These are phyloP conservation scores for Drosophila sechellia DNA, from an alignment of 1,140 invertebrate species.

Conservation along the genomic window DNA sequence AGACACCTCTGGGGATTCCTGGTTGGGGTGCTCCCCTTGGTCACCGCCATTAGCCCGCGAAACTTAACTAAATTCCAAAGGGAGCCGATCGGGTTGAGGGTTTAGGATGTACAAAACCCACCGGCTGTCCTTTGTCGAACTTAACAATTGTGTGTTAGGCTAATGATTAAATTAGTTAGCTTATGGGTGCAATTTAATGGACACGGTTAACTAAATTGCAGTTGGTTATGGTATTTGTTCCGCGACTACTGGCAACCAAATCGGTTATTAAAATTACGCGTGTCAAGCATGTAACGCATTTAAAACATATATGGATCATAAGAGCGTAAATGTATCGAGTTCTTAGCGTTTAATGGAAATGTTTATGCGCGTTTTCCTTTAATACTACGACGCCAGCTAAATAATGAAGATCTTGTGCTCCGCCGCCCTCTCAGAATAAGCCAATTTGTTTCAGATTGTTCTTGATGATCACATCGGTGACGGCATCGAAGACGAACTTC, in stretches of 20 bases:
- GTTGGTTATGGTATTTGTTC: constrained; percentile 54
- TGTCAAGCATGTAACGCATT: constrained; percentile 65
- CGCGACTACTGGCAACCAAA: constrained; percentile 78
- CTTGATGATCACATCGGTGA: constrained; percentile 97
- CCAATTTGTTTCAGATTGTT: constrained; percentile 97
- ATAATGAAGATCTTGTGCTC: constrained; percentile 35
- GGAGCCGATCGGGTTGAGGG: constrained; percentile 18
- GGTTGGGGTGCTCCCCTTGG: constrained; percentile 9
- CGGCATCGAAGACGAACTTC: constrained; percentile 96
- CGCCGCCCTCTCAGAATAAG: constrained; percentile 84
- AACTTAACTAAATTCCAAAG: constrained; percentile 56
- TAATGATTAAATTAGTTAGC: constrained; percentile 68
- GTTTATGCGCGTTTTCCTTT: constrained; percentile 62
- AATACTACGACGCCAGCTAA: constrained; percentile 71
- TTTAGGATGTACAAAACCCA: constrained; percentile 39
- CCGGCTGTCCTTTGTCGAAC: constrained; percentile 44
- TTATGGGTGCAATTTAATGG: constrained; percentile 50
- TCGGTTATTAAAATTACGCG: constrained; percentile 60
- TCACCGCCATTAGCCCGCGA: constrained; percentile 46
- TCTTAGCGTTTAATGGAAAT: constrained; percentile 74
- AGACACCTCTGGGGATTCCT: constrained; percentile 7
- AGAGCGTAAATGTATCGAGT: constrained; percentile 41
- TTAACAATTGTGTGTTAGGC: constrained; percentile 64
- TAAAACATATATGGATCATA: constrained; percentile 47
- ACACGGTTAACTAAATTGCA: constrained; percentile 65